A percentile compares a stretch with the other conserved stretches of the same genome.
Evolutionary conservation across 2,113 vertebrate species (phyloP).

Genomic region (Seriola quinqueradiata): DNA sequence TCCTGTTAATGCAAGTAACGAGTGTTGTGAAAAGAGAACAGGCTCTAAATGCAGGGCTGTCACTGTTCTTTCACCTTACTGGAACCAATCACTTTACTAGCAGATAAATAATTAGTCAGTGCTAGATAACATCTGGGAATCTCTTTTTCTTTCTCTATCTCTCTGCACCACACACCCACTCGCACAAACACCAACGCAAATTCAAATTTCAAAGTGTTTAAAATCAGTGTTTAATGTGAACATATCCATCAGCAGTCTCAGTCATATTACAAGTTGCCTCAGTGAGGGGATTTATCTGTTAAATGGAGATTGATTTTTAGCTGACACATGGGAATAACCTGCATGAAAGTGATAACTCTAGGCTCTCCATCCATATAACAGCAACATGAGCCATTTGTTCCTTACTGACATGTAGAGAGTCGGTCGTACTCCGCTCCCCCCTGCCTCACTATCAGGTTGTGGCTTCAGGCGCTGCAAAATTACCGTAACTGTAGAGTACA

Average conservation of each 20-base stretch:
- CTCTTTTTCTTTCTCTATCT: slow-evolving; percentile 4
- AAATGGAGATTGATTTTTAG: slow-evolving; percentile 63
- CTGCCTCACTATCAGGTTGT: slow-evolving; percentile 42
- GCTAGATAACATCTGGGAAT: slow-evolving; percentile 30
- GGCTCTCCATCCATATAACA: slow-evolving; percentile 48
- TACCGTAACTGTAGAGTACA: slow-evolving; percentile 46
- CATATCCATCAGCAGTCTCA: slow-evolving; percentile 17
- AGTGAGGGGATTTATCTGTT: slow-evolving; percentile 53
- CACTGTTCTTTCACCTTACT: neutral
- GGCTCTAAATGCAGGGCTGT: neutral
- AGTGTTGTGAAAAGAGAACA: neutral
- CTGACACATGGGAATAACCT: slow-evolving; percentile 57
- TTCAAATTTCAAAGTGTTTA: slow-evolving; percentile 34
- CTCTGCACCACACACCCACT: slow-evolving; percentile 4
- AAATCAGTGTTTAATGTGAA: slow-evolving; percentile 57
- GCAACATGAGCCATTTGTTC: slow-evolving; percentile 55
- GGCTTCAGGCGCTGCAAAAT: slow-evolving; percentile 51
- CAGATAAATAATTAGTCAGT: slow-evolving; percentile 18
- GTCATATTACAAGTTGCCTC: slow-evolving; percentile 38
- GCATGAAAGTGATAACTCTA: slow-evolving; percentile 60
- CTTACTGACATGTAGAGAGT: slow-evolving; percentile 38
- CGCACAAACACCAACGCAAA: slow-evolving; percentile 3
- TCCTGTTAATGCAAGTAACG: neutral
- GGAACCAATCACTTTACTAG: slow-evolving; percentile 23
- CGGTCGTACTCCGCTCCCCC: slow-evolving; percentile 15